Evolutionary conservation across 2,113 vertebrate genomes (phyloP).

Genomic region (Pungitius pungitius): DNA sequence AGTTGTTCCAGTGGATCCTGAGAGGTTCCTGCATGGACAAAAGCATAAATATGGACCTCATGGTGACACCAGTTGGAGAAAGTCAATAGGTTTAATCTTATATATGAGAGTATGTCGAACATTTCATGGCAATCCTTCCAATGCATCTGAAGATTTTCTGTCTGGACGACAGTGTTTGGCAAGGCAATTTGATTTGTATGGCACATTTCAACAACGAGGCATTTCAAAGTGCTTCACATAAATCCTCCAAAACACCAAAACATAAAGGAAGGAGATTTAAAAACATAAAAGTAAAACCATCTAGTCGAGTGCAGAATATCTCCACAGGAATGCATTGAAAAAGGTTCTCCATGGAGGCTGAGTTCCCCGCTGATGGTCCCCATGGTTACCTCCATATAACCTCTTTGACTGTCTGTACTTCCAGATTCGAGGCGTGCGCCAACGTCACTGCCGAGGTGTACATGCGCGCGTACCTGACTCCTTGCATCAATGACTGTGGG

Average conservation of each 20-base stretch:
- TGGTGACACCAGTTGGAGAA: neutral
- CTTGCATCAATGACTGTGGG: conserved; percentile 96
- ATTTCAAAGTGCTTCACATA: too few species aligned
- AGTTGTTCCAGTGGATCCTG: neutral
- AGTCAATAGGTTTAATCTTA: neutral
- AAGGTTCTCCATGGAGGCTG: neutral
- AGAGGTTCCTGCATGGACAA: neutral
- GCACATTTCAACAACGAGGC: too few species aligned
- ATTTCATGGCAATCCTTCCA: neutral
- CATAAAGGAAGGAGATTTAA: too few species aligned
- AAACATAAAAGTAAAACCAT: neutral
- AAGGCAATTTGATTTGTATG: too few species aligned
- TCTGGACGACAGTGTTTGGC: neutral
- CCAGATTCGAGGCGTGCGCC: conserved; percentile 86
- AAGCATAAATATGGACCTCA: neutral
- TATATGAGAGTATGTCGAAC: neutral
- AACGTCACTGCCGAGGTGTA: conserved; percentile 92
- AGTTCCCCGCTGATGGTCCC: neutral
- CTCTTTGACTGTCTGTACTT: conserved; percentile 27
- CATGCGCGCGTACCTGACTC: conserved; percentile 92
- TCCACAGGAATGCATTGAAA: conserved; percentile 1
- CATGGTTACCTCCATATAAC: neutral
- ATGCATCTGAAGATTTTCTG: neutral
- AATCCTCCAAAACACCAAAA: too few species aligned
- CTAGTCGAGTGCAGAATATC: neutral